phyloP scores from a whole-genome alignment of 2,888 invertebrate species.

The Eristalinus sepulchralis region DNA sequence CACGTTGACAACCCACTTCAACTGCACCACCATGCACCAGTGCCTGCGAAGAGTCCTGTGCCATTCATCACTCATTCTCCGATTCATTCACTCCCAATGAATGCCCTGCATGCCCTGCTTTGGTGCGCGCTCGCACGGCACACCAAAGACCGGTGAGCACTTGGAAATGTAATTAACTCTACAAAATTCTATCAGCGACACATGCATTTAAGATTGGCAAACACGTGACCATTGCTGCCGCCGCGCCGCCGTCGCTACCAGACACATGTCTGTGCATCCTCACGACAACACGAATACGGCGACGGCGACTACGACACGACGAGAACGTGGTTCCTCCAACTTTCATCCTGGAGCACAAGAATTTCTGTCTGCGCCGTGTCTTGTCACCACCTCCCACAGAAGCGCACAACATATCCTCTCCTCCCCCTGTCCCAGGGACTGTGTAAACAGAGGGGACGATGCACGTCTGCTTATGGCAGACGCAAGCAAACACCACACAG shows the following conservation, averaged over 20 bases:
- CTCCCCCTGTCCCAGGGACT: neutral
- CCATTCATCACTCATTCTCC: neutral
- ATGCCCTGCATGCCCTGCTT: neutral
- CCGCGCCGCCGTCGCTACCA: slow-evolving; percentile 4
- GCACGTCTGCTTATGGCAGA: slow-evolving; percentile 41
- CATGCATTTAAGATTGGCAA: slow-evolving; percentile 32
- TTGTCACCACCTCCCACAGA: slow-evolving; percentile 19
- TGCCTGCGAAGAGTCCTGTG: neutral
- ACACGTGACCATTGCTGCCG: slow-evolving; percentile 18
- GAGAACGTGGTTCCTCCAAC: neutral
- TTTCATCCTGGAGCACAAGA: slow-evolving; percentile 10
- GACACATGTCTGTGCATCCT: slow-evolving; percentile 22
- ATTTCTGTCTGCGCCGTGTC: slow-evolving; percentile 18
- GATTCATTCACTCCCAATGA: neutral
- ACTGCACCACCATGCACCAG: neutral
- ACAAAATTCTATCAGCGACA: slow-evolving; percentile 24
- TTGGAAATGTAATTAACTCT: slow-evolving; percentile 19
- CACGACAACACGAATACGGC: slow-evolving; percentile 1
- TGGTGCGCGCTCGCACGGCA: neutral
- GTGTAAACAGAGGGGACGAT: slow-evolving; percentile 23
- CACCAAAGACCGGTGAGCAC: neutral
- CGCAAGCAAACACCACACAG: slow-evolving; percentile 37
- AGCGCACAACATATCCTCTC: neutral
- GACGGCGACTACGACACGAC: neutral
- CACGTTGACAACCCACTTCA: neutral